Evolutionary conservation across 1,140 invertebrate genomes (phyloP).

Genomic region (Leptinotarsa texana): DNA sequence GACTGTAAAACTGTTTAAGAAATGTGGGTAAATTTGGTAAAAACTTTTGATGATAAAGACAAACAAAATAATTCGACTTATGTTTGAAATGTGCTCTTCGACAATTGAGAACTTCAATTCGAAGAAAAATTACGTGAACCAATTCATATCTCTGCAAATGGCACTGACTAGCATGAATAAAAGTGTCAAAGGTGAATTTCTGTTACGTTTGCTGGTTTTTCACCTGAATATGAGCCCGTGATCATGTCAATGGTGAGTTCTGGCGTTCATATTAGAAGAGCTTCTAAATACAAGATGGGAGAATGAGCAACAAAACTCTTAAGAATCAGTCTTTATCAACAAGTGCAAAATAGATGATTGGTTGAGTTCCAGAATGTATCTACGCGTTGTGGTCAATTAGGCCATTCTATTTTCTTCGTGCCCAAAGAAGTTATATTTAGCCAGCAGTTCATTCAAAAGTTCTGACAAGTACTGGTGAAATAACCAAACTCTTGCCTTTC

Average conservation of each 20-base stretch:
- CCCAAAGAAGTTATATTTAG: no score
- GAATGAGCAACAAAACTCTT: slow-evolving; percentile 31
- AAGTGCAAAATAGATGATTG: slow-evolving; percentile 9
- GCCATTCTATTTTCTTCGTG: background rate
- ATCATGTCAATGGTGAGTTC: slow-evolving; percentile 50
- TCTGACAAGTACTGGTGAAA: no score
- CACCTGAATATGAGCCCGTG: slow-evolving; percentile 44
- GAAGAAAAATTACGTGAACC: slow-evolving; percentile 32
- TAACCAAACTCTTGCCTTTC: no score
- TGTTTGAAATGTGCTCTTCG: slow-evolving; percentile 32
- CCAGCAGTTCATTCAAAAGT: no score
- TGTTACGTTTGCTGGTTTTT: slow-evolving; percentile 40
- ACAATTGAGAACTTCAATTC: slow-evolving; percentile 33
- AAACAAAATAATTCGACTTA: slow-evolving; percentile 22
- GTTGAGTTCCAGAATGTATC: slow-evolving; percentile 15
- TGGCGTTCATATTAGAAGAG: slow-evolving; percentile 39
- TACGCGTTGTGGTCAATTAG: background rate
- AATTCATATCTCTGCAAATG: slow-evolving; percentile 24
- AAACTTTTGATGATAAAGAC: slow-evolving; percentile 32
- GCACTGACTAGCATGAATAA: slow-evolving; percentile 34
- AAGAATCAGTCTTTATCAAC: slow-evolving; percentile 1
- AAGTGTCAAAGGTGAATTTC: slow-evolving; percentile 41
- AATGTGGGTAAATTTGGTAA: slow-evolving; percentile 28
- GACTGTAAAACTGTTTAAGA: slow-evolving; percentile 29
- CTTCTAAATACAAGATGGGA: slow-evolving; percentile 42